A percentile compares a stretch with the other conserved stretches of the same genome.
These are phyloP conservation scores for Dreissena polymorpha DNA, from an alignment of 1,140 invertebrate species.

Conservation along the genomic window DNA sequence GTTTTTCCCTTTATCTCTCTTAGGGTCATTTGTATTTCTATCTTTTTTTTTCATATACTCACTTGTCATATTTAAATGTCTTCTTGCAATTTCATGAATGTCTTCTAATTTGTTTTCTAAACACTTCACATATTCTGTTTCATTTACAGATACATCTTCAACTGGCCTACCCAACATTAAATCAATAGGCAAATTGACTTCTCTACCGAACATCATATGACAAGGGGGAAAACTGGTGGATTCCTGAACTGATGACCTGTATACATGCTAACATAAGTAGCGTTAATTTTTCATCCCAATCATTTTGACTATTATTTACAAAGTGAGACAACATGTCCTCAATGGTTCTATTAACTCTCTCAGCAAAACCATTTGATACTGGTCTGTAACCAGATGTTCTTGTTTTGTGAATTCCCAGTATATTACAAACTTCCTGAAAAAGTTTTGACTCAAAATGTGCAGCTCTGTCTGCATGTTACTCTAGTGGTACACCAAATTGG, in stretches of 20 bases:
- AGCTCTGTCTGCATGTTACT: slow-evolving; percentile 59
- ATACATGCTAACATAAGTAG: not conserved
- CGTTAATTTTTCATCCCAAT: not conserved
- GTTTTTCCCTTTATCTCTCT: too few species aligned
- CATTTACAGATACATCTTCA: not conserved
- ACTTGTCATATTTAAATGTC: too few species aligned
- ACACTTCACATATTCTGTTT: not conserved
- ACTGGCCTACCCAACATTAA: slow-evolving; percentile 21
- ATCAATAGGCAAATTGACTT: slow-evolving; percentile 45
- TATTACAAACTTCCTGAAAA: slow-evolving; percentile 54
- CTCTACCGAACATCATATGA: slow-evolving; percentile 56
- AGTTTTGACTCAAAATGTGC: slow-evolving; percentile 58
- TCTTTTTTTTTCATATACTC: too few species aligned
- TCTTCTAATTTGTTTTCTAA: slow-evolving; percentile 8
- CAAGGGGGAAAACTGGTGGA: slow-evolving; percentile 37
- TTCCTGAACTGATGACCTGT: not conserved
- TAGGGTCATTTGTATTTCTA: too few species aligned
- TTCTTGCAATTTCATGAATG: not conserved
- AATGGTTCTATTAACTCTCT: not conserved
- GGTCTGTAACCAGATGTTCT: slow-evolving; percentile 7
- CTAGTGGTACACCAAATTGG: not conserved
- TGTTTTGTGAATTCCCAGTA: too few species aligned
- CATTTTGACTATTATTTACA: too few species aligned
- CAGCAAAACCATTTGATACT: slow-evolving; percentile 1
- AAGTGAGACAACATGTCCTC: slow-evolving; percentile 4